Percentiles rank a stretch among this genome's conserved stretches.
Conservation (phyloP, 2,888 invertebrate genomes). For the Nomada fabriciana region DNA sequence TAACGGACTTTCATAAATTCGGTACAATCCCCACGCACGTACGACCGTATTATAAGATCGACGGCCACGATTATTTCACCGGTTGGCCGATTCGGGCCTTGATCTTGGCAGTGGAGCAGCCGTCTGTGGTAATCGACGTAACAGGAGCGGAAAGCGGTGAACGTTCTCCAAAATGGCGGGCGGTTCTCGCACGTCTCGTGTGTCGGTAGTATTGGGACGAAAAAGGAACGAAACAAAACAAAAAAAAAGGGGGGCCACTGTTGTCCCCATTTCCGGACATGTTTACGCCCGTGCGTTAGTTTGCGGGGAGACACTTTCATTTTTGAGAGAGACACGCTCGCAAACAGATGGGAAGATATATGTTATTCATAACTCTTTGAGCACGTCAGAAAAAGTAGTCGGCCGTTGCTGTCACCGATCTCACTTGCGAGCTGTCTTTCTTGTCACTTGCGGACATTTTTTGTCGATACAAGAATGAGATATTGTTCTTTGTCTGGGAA, state of each 20-base stretch:
- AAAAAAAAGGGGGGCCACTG: slow-evolving; percentile 38
- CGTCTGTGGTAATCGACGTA: slow-evolving; percentile 15
- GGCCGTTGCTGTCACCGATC: not conserved
- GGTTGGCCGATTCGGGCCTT: slow-evolving; percentile 30
- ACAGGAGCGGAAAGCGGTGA: slow-evolving; percentile 18
- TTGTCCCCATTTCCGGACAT: slow-evolving; percentile 65
- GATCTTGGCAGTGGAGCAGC: slow-evolving; percentile 51
- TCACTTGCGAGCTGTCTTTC: not conserved
- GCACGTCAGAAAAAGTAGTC: not conserved
- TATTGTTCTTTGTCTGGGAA: not conserved
- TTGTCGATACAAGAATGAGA: not conserved
- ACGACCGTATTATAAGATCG: slow-evolving; percentile 1
- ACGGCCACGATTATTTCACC: not conserved
- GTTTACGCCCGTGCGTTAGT: slow-evolving; percentile 46
- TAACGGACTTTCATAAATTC: slow-evolving; percentile 18
- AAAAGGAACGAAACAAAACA: slow-evolving; percentile 25
- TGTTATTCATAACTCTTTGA: slow-evolving; percentile 11
- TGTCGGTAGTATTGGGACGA: not conserved
- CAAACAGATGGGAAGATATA: slow-evolving; percentile 42
- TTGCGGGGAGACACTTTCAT: slow-evolving; percentile 67
- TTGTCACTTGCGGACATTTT: not conserved
- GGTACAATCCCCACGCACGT: not conserved
- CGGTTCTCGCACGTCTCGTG: too few relatives aligned
- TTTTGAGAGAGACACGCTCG: slow-evolving; percentile 62
- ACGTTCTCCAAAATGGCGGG: slow-evolving; percentile 18